Conservation (phyloP, 2,113 vertebrate species). For the Hemiprocne comata region DNA sequence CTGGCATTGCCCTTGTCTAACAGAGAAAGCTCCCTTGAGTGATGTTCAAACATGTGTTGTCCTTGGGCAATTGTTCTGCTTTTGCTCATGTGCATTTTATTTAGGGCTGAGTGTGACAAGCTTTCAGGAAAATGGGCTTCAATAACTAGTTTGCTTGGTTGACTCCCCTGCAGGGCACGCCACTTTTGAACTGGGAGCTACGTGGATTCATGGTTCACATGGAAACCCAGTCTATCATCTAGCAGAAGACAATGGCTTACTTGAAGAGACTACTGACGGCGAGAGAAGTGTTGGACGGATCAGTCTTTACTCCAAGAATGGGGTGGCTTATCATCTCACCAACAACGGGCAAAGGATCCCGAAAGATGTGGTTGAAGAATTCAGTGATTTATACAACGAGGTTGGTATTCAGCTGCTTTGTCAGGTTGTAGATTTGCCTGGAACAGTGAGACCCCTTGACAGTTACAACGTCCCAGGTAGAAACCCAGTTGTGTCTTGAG, state of each 20-base stretch:
- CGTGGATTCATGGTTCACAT: constrained; percentile 98
- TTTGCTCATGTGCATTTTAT: neutral
- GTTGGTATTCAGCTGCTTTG: constrained; percentile 69
- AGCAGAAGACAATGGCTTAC: constrained; percentile 95
- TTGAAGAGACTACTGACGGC: constrained; percentile 92
- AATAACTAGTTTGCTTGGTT: neutral
- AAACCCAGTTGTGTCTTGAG: neutral
- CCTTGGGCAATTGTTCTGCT: neutral
- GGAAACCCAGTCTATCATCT: constrained; percentile 99
- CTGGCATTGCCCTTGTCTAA: neutral
- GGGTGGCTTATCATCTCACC: constrained; percentile 97
- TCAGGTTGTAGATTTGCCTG: neutral
- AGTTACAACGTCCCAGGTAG: neutral
- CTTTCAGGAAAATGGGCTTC: neutral
- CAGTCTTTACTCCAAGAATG: constrained; percentile 96
- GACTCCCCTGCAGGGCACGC: constrained; percentile 81
- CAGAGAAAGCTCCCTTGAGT: neutral
- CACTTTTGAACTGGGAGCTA: constrained; percentile 98
- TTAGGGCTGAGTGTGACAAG: neutral
- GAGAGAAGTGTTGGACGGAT: constrained; percentile 94
- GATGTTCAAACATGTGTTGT: neutral
- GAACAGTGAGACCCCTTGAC: neutral
- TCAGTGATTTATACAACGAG: constrained; percentile 99
- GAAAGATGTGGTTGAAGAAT: constrained; percentile 99
- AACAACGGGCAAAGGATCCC: constrained; percentile 91